phyloP scores from a whole-genome alignment of 2,113 vertebrate species.

The Phyllostomus discolor region DNA sequence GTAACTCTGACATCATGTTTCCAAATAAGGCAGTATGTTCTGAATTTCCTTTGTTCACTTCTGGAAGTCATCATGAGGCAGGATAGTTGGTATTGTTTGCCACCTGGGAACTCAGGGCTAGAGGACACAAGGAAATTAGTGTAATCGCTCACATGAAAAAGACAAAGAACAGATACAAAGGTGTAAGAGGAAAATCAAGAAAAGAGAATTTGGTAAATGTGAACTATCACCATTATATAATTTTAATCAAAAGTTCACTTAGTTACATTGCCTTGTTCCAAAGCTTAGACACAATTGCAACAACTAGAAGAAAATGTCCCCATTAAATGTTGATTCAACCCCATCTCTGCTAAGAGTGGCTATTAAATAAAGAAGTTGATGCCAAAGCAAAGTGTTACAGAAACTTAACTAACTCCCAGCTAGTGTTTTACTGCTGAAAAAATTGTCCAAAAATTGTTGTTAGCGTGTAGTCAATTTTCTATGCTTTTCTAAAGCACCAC shows the following conservation, averaged over 20 bases:
- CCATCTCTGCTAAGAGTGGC: not conserved
- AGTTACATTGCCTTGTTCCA: not conserved
- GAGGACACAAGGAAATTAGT: not conserved
- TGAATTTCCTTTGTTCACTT: slow-evolving; percentile 27
- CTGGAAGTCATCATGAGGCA: slow-evolving; percentile 30
- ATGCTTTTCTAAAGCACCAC: not conserved
- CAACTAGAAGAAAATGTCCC: not conserved
- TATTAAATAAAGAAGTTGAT: not conserved
- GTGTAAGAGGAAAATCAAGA: not conserved
- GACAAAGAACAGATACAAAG: slow-evolving; percentile 22
- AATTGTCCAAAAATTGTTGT: not conserved
- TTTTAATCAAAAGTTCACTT: not conserved
- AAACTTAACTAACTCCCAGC: not conserved
- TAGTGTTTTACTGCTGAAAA: not conserved
- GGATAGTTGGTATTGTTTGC: not conserved
- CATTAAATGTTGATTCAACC: not conserved
- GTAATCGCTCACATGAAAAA: not conserved
- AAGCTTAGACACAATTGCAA: not conserved
- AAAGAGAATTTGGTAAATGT: not conserved
- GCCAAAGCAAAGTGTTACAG: not conserved
- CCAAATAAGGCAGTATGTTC: not conserved
- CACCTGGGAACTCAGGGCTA: not conserved
- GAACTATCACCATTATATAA: not conserved
- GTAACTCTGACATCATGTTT: not conserved
- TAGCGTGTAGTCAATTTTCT: not conserved